Percentiles rank a stretch among this genome's conserved stretches.
Conservation (phyloP, 2,113 vertebrate species). For the Urocolius indicus region DNA sequence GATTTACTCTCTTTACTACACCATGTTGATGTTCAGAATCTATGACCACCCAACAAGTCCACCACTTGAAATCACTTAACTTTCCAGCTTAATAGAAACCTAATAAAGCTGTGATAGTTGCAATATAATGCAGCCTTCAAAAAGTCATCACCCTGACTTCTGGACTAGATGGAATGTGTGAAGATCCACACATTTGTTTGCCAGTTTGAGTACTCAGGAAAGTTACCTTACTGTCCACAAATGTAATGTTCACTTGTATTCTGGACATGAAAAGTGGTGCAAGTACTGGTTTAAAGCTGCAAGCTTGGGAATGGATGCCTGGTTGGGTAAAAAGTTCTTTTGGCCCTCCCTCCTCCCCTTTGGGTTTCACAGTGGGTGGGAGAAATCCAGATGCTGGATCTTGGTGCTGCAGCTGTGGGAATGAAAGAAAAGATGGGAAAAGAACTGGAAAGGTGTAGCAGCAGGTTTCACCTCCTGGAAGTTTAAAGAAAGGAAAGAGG, state of each 20-base stretch:
- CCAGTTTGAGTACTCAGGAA: background rate
- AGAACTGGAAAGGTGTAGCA: background rate
- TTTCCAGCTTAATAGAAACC: background rate
- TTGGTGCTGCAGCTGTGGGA: background rate
- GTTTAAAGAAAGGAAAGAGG: background rate
- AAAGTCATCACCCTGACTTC: background rate
- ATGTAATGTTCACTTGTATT: background rate
- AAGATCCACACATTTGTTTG: background rate
- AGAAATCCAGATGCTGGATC: background rate
- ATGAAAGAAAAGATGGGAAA: background rate
- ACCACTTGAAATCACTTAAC: background rate
- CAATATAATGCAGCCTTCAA: background rate
- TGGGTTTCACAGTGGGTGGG: background rate
- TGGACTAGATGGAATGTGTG: background rate
- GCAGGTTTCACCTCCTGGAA: background rate
- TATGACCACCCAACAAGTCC: background rate
- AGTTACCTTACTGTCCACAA: background rate
- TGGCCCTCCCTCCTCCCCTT: accelerated
- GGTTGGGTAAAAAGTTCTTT: background rate
- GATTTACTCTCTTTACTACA: background rate
- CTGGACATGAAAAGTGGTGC: background rate
- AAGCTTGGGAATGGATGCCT: background rate
- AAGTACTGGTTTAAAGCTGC: background rate
- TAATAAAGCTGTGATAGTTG: background rate
- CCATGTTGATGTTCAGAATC: background rate